Evolutionary conservation across 2,797 vertebrate species (phyloP).

Genomic region (Rhinichthys osculus): DNA sequence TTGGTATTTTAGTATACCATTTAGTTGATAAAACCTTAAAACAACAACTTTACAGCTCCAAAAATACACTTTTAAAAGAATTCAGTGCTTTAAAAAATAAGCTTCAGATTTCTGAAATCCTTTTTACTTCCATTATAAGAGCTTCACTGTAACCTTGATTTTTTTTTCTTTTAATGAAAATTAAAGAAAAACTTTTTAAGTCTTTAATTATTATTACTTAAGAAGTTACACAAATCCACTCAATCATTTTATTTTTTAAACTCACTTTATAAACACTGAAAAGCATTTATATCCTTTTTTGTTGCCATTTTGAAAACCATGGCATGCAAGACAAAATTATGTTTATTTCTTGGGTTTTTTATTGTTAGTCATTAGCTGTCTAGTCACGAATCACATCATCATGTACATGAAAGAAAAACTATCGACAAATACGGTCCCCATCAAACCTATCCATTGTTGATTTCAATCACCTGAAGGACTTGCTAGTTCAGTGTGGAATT

Average conservation of each 20-base stretch:
- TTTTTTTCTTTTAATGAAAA: background rate
- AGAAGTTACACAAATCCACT: background rate
- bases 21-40: background rate
- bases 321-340: background rate
- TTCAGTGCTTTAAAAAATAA: background rate
- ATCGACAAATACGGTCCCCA: slow-evolving; percentile 14
- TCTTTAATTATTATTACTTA: background rate
- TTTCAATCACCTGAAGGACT: slow-evolving; percentile 15
- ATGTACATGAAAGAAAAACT: slow-evolving; percentile 11
- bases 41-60: background rate
- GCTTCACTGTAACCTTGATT: background rate
- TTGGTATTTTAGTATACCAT: background rate
- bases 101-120: background rate
- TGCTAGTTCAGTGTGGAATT: slow-evolving; percentile 11
- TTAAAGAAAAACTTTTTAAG: background rate
- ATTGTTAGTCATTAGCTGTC: background rate
- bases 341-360: background rate
- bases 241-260: background rate
- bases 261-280: background rate
- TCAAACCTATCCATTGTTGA: slow-evolving; percentile 33
- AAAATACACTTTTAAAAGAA: background rate
- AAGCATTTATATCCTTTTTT: background rate
- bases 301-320: background rate
- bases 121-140: background rate
- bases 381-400: slow-evolving; percentile 19